Percentiles rank a stretch among this genome's conserved stretches.
Evolutionary conservation across 2,888 invertebrate species (phyloP).

Genomic region (Cerceris rybyensis): DNA sequence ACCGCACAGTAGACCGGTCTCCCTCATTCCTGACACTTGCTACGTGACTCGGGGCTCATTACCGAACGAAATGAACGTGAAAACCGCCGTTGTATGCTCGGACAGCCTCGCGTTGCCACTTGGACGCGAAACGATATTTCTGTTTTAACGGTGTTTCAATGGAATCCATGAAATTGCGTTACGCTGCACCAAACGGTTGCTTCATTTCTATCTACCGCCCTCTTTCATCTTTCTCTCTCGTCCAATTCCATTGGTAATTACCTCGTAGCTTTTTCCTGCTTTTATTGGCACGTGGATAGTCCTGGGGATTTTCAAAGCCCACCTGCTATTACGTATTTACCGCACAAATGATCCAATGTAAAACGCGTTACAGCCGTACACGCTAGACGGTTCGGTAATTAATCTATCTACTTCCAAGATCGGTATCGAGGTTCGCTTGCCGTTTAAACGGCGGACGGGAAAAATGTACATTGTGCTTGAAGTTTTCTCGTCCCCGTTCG

Average conservation of each 20-base stretch:
- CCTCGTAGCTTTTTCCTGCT: neutral
- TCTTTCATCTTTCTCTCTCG: neutral
- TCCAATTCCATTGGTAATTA: too few species aligned
- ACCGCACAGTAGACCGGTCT: slow-evolving; percentile 3
- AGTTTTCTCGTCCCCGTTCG: slow-evolving; percentile 32
- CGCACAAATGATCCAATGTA: too few species aligned
- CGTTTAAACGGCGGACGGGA: neutral
- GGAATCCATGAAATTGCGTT: slow-evolving; percentile 33
- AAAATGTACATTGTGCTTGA: slow-evolving; percentile 5
- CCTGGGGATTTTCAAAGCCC: too few species aligned
- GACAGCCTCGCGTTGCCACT: neutral
- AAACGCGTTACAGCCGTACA: too few species aligned
- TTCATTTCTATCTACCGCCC: neutral
- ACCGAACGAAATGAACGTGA: slow-evolving; percentile 29
- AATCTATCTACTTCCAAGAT: neutral
- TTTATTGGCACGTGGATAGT: too few species aligned
- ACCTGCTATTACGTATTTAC: too few species aligned
- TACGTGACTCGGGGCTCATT: slow-evolving; percentile 28
- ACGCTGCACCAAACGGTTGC: neutral
- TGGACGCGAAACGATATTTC: slow-evolving; percentile 19
- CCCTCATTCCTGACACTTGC: slow-evolving; percentile 7
- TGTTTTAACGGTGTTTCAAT: slow-evolving; percentile 33
- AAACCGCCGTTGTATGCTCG: slow-evolving; percentile 8
- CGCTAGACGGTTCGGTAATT: too few species aligned
- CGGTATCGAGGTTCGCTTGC: neutral